Base-by-base conservation (phyloP, 1,140 invertebrate genomes). In the Dermatophagoides farinae region DNA sequence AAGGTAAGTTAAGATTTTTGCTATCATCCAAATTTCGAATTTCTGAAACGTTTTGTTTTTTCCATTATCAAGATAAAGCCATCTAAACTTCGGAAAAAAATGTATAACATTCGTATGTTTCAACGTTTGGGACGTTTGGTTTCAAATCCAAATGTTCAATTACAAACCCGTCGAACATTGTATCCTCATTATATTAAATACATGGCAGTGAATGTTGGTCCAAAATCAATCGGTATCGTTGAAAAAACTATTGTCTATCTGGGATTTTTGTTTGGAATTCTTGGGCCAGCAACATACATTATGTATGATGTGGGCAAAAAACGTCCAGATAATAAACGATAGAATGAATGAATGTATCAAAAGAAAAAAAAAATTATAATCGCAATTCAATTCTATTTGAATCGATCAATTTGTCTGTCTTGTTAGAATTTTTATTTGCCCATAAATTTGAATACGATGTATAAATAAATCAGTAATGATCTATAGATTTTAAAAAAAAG, bases 131-230 rank as follows among this genome's bases (percentile, higher is more conserved):
- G 14, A 2, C 53, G 53, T 20, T 25, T 55, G 23, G 53, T 55
- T 11, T 12, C 23, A 4, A 55, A 38, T 25, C 53, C 16, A 25
- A 55, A 55, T 55, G 53, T 55, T 18, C 11, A 12, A 11, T 4
- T 38, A n/a, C 53, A 55, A 44, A 55, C 53, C 23, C 53, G 53
- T n/a, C 53, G 53, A 55, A 55, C 53, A 11, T 25, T 55, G 16
- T 55, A 55, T 44, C 53, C 53, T 39, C 53, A 55, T 44, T 55
- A 55, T 23, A 1, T 38, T 16, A 6, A 31, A n/a, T 55, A 38
- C 23, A 55, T 55, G 53, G 31, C 31, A 1, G 53, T 44, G 14
- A 16, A 44, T 44, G 38, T 23, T 38, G 53, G 53, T 6, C 10
- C 20, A 6, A 44, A 44, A 38, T 22, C 52, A 18, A 55, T 55